phyloP scores from a whole-genome alignment of 2,888 invertebrate species.

The Vanessa cardui region DNA sequence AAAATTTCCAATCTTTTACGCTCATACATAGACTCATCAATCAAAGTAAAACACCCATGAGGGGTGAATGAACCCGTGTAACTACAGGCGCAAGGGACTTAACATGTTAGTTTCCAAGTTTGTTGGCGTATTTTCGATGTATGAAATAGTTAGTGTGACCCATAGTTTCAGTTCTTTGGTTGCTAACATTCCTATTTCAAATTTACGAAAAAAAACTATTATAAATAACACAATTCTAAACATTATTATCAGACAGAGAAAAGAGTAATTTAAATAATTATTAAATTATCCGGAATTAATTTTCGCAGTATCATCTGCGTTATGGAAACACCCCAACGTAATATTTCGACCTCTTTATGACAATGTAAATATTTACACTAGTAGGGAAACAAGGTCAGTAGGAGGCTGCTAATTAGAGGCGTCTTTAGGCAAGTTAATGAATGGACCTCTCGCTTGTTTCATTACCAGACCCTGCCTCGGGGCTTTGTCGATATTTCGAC shows the following conservation, averaged over 20 bases:
- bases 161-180: too few species aligned
- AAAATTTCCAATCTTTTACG: too few species aligned
- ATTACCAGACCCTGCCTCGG: constrained; percentile 27
- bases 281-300: constrained; percentile 12
- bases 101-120: too few species aligned
- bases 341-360: constrained; percentile 33
- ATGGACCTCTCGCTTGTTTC: constrained; percentile 25
- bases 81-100: too few species aligned
- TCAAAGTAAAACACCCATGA: too few species aligned
- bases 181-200: too few species aligned
- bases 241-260: background rate
- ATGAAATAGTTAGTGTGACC: too few species aligned
- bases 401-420: constrained; percentile 32
- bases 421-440: constrained; percentile 30
- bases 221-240: background rate
- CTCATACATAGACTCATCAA: too few species aligned
- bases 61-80: too few species aligned
- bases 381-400: constrained; percentile 29
- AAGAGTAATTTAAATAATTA: constrained; percentile 4
- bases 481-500: constrained; percentile 26
- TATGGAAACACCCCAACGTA: constrained; percentile 22
- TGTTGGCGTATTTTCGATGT: too few species aligned
- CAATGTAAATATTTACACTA: constrained; percentile 33
- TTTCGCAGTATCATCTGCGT: constrained; percentile 6
- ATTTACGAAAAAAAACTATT: too few species aligned